A percentile compares a stretch with the other conserved stretches of the same genome.
Evolutionary conservation across 2,888 invertebrate genomes (phyloP).

Genomic region (Tanypteryx hageni): DNA sequence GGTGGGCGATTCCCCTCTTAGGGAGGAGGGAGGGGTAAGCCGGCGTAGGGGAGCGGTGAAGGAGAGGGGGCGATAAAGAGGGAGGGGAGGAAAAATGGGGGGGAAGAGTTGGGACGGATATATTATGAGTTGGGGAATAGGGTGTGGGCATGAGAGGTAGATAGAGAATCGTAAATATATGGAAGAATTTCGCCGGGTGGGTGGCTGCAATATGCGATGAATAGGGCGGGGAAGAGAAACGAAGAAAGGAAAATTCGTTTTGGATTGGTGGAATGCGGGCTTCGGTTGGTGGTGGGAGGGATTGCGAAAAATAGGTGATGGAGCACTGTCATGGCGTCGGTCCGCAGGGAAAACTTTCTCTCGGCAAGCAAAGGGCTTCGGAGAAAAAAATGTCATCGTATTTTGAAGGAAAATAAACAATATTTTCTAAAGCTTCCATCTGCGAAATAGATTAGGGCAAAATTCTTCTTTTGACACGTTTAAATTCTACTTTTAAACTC

Average conservation of each 20-base stretch:
- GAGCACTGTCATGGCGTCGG: conserved; percentile 1
- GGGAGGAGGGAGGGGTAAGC: background rate
- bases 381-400: background rate
- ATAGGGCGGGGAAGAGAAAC: background rate
- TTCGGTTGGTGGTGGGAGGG: background rate
- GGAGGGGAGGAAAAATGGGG: background rate
- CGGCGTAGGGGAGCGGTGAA: background rate
- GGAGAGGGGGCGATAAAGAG: background rate
- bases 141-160: background rate
- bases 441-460: background rate
- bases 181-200: background rate
- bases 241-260: background rate
- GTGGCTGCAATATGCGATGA: background rate
- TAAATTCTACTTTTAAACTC: background rate
- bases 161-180: no score
- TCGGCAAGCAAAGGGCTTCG: background rate
- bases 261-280: background rate
- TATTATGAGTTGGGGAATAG: background rate
- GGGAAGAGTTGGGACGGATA: background rate
- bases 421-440: background rate
- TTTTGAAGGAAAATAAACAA: conserved; percentile 10
- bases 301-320: background rate
- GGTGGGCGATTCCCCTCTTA: no score
- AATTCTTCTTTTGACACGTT: background rate
- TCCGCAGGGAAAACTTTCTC: conserved; percentile 26